Evolutionary conservation across 2,888 invertebrate species (phyloP).

Genomic region (Dusona sp.): DNA sequence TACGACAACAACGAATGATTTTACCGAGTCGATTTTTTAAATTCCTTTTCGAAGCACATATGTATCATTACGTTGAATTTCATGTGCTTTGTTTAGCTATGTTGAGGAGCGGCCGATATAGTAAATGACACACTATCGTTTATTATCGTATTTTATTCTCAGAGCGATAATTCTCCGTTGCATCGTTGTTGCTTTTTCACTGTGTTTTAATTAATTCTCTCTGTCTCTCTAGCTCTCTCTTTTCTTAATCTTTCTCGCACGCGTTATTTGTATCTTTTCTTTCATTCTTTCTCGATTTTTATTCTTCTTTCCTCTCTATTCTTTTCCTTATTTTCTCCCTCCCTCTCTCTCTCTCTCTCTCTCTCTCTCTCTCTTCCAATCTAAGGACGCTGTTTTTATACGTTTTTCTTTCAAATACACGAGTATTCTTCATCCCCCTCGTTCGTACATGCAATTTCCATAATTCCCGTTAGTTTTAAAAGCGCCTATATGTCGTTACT

Average conservation of each 20-base stretch:
- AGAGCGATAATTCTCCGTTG: conserved; percentile 26
- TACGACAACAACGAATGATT: conserved; percentile 35
- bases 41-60: not conserved
- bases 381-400: not conserved
- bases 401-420: not conserved
- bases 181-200: conserved; percentile 10
- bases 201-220: not conserved
- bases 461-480: conserved; percentile 63
- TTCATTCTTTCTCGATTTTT: not conserved
- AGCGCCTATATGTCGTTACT: conserved; percentile 61
- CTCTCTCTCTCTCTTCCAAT: not conserved
- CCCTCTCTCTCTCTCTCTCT: not conserved
- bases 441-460: conserved; percentile 39
- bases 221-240: conserved; percentile 4
- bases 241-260: not conserved
- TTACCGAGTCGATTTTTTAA: conserved; percentile 5
- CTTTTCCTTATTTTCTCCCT: not conserved
- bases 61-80: conserved; percentile 18
- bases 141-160: conserved; percentile 46
- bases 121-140: conserved; percentile 20
- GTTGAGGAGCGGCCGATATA: not conserved
- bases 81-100: conserved; percentile 24
- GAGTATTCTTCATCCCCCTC: not conserved
- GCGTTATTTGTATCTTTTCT: not conserved
- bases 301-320: not conserved